Evolutionary conservation across 2,888 invertebrate species (phyloP), one percentile per base, ranked within the genome.

Genomic region (Oxytorus armatus): DNA sequence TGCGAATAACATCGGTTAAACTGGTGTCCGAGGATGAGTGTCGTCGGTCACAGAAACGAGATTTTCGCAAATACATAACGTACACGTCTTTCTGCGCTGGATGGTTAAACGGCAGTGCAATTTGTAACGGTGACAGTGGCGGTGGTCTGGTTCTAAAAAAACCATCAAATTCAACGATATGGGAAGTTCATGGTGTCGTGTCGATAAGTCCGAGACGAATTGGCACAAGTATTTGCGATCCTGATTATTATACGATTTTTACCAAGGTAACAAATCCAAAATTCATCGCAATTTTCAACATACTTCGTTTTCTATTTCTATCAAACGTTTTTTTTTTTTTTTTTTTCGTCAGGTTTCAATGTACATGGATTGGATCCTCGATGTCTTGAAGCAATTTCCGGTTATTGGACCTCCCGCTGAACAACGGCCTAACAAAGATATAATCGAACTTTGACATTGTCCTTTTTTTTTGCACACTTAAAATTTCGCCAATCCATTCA

Each of bases 31-130:
- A 93, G 55, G 88, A 92, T 0, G 91, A 92, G 0, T 95, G 95
- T 85, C 91, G 93, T 1, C 83, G 90, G 0, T 92, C 92, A 66
- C 92, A 93, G 57, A 92, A 92, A 0, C 87, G 88, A 1, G 92
- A 94, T 39, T 95, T 95, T 86, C 86, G 89, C 14, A 92, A 92
- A 76, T 92, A 94, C 65, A 86, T 95, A 11, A 93, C 94, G 68
- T 94, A 94, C 83, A 94, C 94, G 65, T 93, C 94, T 1, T 94
- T 95, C 85, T 95, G 95, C 86, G 95, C 94, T 69, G 95, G 95
- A 61, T 94, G 93, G 90, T 92, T 92, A 55, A 94, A 94, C 75
- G 92, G 92, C 11, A 92, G 93, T 7, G 93, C 93, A 47, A 94
- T 94, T 21, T 93, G 94, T 51, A 95, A 95, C 86, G 95, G 95